phyloP scores from a whole-genome alignment of 2,797 vertebrate species.

The Cryptoprocta ferox region DNA sequence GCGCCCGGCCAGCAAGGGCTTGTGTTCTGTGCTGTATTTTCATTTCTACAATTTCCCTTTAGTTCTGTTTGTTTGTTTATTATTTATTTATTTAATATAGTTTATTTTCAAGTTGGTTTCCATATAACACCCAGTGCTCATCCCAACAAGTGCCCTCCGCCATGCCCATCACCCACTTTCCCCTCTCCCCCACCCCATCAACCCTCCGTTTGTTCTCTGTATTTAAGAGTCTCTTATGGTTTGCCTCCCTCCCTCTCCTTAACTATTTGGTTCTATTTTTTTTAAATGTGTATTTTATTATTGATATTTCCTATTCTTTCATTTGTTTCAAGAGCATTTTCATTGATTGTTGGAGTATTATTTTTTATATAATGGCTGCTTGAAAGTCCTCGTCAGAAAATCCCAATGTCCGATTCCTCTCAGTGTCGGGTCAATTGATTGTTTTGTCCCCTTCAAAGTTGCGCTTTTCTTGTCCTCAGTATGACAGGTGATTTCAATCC shows the following conservation, averaged over 20 bases:
- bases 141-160: too few relatives aligned
- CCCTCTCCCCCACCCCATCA: too few relatives aligned
- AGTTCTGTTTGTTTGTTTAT: not conserved
- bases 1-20: accelerated
- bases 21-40: not conserved
- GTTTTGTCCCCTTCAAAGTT: too few relatives aligned
- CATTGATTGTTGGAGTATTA: not conserved
- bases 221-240: too few relatives aligned
- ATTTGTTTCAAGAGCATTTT: not conserved
- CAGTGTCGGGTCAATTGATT: accelerated
- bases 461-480: not conserved
- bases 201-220: too few relatives aligned
- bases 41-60: not conserved
- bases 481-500: accelerated
- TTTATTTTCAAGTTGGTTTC: too few relatives aligned
- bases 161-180: too few relatives aligned
- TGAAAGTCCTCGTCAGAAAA: not conserved
- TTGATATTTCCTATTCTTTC: not conserved
- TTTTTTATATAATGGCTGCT: not conserved
- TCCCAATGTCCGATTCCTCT: accelerated
- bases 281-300: not conserved
- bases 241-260: too few relatives aligned
- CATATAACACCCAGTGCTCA: too few relatives aligned
- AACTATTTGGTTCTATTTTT: not conserved
- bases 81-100: too few relatives aligned